Percentiles rank a stretch among this genome's conserved stretches.
Conservation (phyloP, 2,797 vertebrate genomes). For the Leptodactylus fallax region DNA sequence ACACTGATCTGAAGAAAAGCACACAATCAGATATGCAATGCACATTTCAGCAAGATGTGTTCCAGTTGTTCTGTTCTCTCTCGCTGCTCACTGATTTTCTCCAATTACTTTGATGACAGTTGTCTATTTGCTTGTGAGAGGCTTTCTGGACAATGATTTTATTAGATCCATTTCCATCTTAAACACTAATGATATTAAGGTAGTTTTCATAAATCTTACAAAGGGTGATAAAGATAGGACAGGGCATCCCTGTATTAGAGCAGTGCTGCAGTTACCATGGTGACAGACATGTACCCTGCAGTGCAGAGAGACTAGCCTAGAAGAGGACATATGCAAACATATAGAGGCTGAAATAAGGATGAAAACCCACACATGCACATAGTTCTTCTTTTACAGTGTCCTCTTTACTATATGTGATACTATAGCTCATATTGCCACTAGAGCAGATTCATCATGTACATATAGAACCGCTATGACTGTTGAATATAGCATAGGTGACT, state of each 20-base stretch:
- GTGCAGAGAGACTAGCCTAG: constrained; percentile 40
- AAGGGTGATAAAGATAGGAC: constrained; percentile 49
- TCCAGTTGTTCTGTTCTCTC: not conserved
- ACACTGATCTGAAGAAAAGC: not conserved
- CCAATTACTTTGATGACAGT: not conserved
- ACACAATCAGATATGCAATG: constrained; percentile 3
- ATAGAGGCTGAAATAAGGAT: constrained; percentile 27
- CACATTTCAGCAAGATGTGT: not conserved
- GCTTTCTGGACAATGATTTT: not conserved
- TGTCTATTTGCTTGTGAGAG: not conserved
- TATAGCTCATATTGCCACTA: not conserved
- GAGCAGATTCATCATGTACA: not conserved
- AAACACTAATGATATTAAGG: constrained; percentile 1
- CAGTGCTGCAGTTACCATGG: constrained; percentile 59
- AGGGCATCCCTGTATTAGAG: constrained; percentile 37
- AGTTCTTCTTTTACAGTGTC: not conserved
- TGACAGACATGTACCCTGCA: constrained; percentile 58
- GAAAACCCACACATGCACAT: not conserved
- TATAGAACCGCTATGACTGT: not conserved
- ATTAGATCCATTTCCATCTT: not conserved
- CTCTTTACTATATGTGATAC: not conserved
- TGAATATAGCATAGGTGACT: not conserved
- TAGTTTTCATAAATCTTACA: constrained; percentile 8
- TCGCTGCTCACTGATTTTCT: not conserved
- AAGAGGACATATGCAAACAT: constrained; percentile 28